phyloP scores from a whole-genome alignment of 1,140 invertebrate species.

The Drosophila burlai region DNA sequence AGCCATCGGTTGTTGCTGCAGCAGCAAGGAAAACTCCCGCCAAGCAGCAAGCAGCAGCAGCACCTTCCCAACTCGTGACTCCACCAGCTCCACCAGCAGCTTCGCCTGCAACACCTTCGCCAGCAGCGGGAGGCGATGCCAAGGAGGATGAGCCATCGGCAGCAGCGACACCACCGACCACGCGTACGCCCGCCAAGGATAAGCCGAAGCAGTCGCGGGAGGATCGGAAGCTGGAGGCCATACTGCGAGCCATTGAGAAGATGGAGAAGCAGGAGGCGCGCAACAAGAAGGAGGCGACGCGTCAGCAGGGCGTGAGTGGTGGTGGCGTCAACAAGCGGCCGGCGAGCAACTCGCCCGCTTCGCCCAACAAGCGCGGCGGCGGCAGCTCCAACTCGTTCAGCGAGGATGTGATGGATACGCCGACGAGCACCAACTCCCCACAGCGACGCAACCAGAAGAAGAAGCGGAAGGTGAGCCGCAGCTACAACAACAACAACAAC shows the following conservation, averaged over 20 bases:
- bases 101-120: conserved; percentile 21
- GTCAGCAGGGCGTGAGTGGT: conserved; percentile 32
- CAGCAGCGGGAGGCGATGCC: conserved; percentile 10
- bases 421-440: conserved; percentile 37
- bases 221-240: conserved; percentile 98
- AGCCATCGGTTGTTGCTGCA: conserved; percentile 5
- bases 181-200: conserved; percentile 60
- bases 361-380: conserved; percentile 62
- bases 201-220: conserved; percentile 91
- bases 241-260: conserved; percentile 96
- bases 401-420: conserved; percentile 41
- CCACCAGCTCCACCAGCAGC: conserved; percentile 13
- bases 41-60: conserved; percentile 23
- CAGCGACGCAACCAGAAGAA: conserved; percentile 66
- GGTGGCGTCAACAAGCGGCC: conserved; percentile 63
- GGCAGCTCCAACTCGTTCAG: conserved; percentile 60
- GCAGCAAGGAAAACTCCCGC: conserved; percentile 40
- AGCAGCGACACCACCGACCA: conserved; percentile 35
- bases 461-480: conserved; percentile 77
- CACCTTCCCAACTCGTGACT: conserved; percentile 8
- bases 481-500: conserved; percentile 58
- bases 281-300: conserved; percentile 86
- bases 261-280: conserved; percentile 92
- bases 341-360: conserved; percentile 69
- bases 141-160: conserved; percentile 30